Percentiles rank a stretch among this genome's conserved stretches.
Evolutionary conservation across 23 tunicate genomes (phyloP).

Genomic region (Ascidia mentula): DNA sequence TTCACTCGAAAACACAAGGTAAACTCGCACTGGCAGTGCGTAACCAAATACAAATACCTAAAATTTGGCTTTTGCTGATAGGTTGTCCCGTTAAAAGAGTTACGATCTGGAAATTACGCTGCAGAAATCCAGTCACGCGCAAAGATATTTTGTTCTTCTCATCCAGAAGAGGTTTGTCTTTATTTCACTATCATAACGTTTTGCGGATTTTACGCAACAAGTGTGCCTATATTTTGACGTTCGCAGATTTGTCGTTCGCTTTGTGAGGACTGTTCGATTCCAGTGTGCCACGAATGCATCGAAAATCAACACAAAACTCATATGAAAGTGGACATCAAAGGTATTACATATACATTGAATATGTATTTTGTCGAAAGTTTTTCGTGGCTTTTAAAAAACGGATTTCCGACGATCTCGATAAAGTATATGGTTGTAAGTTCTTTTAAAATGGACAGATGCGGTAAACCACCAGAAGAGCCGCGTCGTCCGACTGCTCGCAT

Average conservation of each 20-base stretch:
- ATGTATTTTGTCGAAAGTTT: too few relatives aligned
- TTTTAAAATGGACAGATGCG: slow-evolving; percentile 30
- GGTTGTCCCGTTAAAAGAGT: slow-evolving; percentile 27
- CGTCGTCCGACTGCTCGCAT: background rate
- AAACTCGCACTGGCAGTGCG: too few relatives aligned
- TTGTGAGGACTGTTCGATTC: slow-evolving; percentile 27
- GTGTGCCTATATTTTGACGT: too few relatives aligned
- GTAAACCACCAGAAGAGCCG: slow-evolving; percentile 15
- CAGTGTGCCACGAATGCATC: slow-evolving; percentile 38
- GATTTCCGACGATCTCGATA: too few relatives aligned
- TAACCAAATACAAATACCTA: too few relatives aligned
- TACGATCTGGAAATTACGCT: slow-evolving; percentile 32
- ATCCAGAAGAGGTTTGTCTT: slow-evolving; percentile 46
- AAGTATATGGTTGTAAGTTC: too few relatives aligned
- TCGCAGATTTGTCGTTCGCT: too few relatives aligned
- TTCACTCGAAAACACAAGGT: slow-evolving; percentile 56
- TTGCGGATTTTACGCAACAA: too few relatives aligned
- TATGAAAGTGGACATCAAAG: slow-evolving; percentile 30
- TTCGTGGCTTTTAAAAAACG: too few relatives aligned
- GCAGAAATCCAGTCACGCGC: slow-evolving; percentile 39
- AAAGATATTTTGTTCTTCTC: slow-evolving; percentile 38
- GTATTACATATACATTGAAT: too few relatives aligned
- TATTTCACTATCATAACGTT: too few relatives aligned
- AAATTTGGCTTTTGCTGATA: background rate
- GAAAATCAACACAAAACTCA: slow-evolving; percentile 21